A percentile compares a stretch with the other conserved stretches of the same genome.
Evolutionary conservation across 2,888 invertebrate species (phyloP).

Genomic region (Xestia c-nigrum): DNA sequence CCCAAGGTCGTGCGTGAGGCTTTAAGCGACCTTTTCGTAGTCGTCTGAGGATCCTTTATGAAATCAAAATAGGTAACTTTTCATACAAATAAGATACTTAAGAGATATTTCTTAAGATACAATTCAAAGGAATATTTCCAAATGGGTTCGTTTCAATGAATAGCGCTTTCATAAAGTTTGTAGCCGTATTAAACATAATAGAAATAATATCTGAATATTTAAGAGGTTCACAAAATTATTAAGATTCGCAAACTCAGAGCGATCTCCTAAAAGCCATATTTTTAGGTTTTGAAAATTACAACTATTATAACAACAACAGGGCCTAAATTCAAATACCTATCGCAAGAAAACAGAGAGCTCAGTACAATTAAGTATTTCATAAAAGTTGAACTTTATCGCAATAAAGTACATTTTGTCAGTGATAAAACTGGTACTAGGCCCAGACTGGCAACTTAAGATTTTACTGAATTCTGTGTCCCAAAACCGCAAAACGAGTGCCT

Average conservation of each 20-base stretch:
- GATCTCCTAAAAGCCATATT: neutral
- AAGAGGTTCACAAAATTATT: slow-evolving; percentile 16
- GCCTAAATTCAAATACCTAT: neutral
- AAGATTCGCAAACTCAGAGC: neutral
- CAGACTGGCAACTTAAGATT: too few species aligned
- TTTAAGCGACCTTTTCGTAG: neutral
- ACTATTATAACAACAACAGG: neutral
- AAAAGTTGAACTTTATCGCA: too few species aligned
- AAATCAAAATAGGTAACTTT: slow-evolving; percentile 29
- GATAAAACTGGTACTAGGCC: too few species aligned
- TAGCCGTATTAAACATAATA: slow-evolving; percentile 23
- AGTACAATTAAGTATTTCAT: too few species aligned
- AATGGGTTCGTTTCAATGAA: slow-evolving; percentile 47
- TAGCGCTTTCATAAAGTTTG: slow-evolving; percentile 44
- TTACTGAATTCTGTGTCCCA: too few species aligned
- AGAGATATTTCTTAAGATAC: slow-evolving; percentile 32
- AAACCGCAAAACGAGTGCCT: too few species aligned
- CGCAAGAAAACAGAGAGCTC: neutral
- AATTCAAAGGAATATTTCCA: slow-evolving; percentile 43
- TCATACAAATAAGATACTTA: slow-evolving; percentile 29
- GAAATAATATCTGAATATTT: slow-evolving; percentile 36
- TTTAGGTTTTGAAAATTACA: neutral
- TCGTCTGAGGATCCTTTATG: neutral
- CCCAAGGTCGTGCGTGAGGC: neutral
- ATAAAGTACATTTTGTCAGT: too few species aligned